These are phyloP conservation scores for Malacosoma neustria DNA, from an alignment of 2,888 invertebrate genomes.

Conservation along the genomic window DNA sequence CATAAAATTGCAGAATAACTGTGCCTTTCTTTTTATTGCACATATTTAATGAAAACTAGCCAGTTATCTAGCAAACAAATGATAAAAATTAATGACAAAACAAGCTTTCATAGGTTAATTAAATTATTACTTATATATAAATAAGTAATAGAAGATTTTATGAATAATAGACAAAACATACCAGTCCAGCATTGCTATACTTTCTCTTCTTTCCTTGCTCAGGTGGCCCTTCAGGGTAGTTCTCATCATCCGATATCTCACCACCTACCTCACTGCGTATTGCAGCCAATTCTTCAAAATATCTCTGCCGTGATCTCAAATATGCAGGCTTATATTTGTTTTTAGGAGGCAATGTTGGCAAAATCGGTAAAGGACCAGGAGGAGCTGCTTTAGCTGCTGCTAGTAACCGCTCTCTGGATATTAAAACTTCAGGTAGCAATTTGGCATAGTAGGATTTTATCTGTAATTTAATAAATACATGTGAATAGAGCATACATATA, in stretches of 20 bases:
- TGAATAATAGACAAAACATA: too few species aligned
- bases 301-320: constrained; percentile 67
- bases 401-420: constrained; percentile 82
- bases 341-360: constrained; percentile 46
- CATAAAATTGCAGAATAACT: too few species aligned
- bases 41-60: too few species aligned
- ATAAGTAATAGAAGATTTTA: too few species aligned
- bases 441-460: constrained; percentile 67
- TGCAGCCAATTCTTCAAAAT: constrained; percentile 80
- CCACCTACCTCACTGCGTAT: constrained; percentile 81
- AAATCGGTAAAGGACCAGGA: constrained; percentile 69
- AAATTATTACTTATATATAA: too few species aligned
- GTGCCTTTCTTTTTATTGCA: too few species aligned
- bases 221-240: constrained; percentile 82
- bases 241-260: constrained; percentile 86
- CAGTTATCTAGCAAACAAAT: too few species aligned
- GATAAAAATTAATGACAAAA: too few species aligned
- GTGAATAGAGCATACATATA: not conserved
- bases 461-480: constrained; percentile 36
- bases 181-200: constrained; percentile 24
- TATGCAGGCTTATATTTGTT: constrained; percentile 69
- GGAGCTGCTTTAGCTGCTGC: constrained; percentile 79
- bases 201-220: constrained; percentile 75
- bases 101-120: too few species aligned
- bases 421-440: constrained; percentile 82